Evolutionary conservation across 2,888 invertebrate genomes (phyloP).

Genomic region (Plagodis pulveraria): DNA sequence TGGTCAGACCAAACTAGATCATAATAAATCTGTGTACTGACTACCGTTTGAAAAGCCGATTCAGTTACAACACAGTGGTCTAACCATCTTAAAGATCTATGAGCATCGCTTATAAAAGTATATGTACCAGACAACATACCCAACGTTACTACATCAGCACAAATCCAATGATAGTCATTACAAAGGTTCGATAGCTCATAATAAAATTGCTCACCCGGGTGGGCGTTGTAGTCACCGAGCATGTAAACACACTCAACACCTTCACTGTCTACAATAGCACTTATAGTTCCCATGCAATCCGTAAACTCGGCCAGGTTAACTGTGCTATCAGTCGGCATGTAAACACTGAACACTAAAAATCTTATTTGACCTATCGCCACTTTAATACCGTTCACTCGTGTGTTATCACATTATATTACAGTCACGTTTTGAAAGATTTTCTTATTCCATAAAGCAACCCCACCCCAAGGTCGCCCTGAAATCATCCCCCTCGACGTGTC

Average conservation of each 20-base stretch:
- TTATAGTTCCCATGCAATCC: not conserved
- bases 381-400: conserved; percentile 9
- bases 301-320: conserved; percentile 1
- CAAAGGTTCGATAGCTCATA: not conserved
- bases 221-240: conserved; percentile 6
- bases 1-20: too few species aligned
- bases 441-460: not conserved
- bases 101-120: too few species aligned
- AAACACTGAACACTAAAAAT: conserved; percentile 9
- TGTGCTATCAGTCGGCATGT: conserved; percentile 8
- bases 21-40: too few species aligned
- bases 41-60: too few species aligned
- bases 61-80: too few species aligned
- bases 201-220: conserved; percentile 1
- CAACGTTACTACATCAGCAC: conserved; percentile 5
- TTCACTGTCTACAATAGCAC: conserved; percentile 4
- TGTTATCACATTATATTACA: conserved; percentile 5
- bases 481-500: not conserved
- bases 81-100: too few species aligned
- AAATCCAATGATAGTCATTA: too few species aligned
- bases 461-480: not conserved
- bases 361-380: not conserved
- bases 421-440: not conserved
- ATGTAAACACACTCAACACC: conserved; percentile 1
- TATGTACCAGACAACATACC: conserved; percentile 9